These are phyloP conservation scores for Lipotes vexillifer DNA, from an alignment of 2,113 vertebrate species.

Conservation along the genomic window DNA sequence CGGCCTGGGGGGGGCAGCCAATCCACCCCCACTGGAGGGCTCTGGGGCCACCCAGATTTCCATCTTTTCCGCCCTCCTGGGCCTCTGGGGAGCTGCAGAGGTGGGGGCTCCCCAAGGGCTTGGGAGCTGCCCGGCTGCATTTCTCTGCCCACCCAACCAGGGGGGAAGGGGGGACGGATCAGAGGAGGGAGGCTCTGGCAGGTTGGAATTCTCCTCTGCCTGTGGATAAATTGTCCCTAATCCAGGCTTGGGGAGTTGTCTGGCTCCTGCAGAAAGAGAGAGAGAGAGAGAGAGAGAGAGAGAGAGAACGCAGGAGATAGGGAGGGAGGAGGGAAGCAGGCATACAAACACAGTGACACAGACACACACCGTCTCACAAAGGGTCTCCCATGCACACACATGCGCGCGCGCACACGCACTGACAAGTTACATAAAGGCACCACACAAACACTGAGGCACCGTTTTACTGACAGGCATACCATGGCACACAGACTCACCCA, in stretches of 20 bases:
- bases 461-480: not conserved
- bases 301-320: not conserved
- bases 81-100: slow-evolving; percentile 59
- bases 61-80: slow-evolving; percentile 68
- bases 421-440: not conserved
- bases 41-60: slow-evolving; percentile 72
- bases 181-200: slow-evolving; percentile 75
- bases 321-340: slow-evolving; percentile 38
- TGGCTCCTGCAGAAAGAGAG: slow-evolving; percentile 74
- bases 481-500: not conserved
- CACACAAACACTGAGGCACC: not conserved
- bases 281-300: not conserved
- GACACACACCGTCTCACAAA: slow-evolving; percentile 38
- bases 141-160: slow-evolving; percentile 66
- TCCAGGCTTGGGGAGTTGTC: slow-evolving; percentile 80
- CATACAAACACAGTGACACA: slow-evolving; percentile 31
- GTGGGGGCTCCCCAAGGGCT: slow-evolving; percentile 62
- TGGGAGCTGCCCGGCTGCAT: slow-evolving; percentile 59
- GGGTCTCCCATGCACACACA: not conserved
- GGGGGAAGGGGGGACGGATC: slow-evolving; percentile 58
- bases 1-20: slow-evolving; percentile 45
- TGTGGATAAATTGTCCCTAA: slow-evolving; percentile 84
- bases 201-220: slow-evolving; percentile 81
- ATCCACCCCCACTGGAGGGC: slow-evolving; percentile 65
- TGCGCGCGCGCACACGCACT: rapidly evolving